Evolutionary conservation across 2,888 invertebrate genomes (phyloP).

Genomic region (Parthenolecanium corni): DNA sequence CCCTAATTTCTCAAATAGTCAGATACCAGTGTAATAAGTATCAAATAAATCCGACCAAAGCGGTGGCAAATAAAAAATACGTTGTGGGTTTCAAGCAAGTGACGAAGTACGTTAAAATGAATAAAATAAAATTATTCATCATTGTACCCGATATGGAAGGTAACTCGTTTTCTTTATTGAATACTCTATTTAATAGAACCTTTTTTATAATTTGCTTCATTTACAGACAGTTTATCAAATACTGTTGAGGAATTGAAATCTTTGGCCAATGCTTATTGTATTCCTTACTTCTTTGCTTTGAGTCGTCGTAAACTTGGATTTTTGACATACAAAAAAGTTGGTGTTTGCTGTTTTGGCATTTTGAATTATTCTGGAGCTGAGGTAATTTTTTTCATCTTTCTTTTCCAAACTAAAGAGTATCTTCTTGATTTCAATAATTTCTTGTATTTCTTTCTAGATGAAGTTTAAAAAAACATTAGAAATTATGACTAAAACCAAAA

Average conservation of each 20-base stretch:
- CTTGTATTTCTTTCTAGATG: background rate
- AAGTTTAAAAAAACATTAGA: conserved; percentile 6
- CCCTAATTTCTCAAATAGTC: conserved; percentile 10
- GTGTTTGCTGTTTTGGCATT: conserved; percentile 13
- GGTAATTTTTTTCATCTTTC: background rate
- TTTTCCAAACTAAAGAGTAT: background rate
- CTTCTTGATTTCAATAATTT: background rate
- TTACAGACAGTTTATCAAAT: conserved; percentile 3
- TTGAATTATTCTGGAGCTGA: conserved; percentile 20
- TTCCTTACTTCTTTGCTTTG: conserved; percentile 19
- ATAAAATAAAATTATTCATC: conserved; percentile 11
- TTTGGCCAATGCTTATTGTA: conserved; percentile 13
- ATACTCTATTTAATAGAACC: background rate
- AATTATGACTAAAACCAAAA: background rate
- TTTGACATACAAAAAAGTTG: conserved; percentile 14
- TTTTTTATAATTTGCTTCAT: background rate
- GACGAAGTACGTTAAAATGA: conserved; percentile 10
- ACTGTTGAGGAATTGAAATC: conserved; percentile 14
- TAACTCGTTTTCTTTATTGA: background rate
- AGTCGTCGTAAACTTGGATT: conserved; percentile 7
- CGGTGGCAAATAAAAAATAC: conserved; percentile 13
- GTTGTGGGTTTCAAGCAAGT: conserved; percentile 16
- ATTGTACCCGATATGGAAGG: conserved; percentile 24
- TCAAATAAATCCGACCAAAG: conserved; percentile 15
- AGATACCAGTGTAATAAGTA: conserved; percentile 16